These are phyloP conservation scores for Dryobotodes eremita DNA, from an alignment of 2,888 invertebrate species.

Conservation along the genomic window DNA sequence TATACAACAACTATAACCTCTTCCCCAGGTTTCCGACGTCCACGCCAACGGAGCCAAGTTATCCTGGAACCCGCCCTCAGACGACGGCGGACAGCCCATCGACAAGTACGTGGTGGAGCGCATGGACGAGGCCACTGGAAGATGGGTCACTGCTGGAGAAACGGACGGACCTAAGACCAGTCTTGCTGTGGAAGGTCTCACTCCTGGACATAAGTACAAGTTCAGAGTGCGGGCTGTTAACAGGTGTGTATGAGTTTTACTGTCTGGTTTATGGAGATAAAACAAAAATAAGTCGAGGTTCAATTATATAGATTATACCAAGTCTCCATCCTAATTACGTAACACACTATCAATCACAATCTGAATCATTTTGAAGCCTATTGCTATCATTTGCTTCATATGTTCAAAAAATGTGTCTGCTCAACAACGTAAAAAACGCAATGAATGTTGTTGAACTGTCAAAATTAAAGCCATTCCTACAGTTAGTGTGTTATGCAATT, in stretches of 20 bases:
- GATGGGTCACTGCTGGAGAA: conserved; percentile 98
- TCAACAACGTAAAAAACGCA: no score
- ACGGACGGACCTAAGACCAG: conserved; percentile 96
- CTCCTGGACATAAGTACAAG: conserved; percentile 98
- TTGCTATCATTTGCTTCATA: no score
- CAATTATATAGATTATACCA: no score
- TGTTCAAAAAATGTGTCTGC: no score
- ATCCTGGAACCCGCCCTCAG: conserved; percentile 97
- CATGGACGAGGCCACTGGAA: conserved; percentile 97
- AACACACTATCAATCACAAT: no score
- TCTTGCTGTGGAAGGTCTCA: conserved; percentile 95
- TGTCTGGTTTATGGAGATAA: neutral
- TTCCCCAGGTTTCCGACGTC: conserved; percentile 92
- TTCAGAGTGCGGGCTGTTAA: conserved; percentile 99
- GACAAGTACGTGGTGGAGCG: conserved; percentile 98
- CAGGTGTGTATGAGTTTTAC: conserved; percentile 84
- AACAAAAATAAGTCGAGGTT: no score
- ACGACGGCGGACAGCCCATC: conserved; percentile 98
- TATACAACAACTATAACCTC: neutral
- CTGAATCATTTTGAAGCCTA: no score
- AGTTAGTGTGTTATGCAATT: no score
- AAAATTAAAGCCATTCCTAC: no score
- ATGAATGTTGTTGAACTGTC: no score
- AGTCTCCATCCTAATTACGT: no score
- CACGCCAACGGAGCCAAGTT: conserved; percentile 97